These are phyloP conservation scores for Chelon auratus DNA, from an alignment of 2,797 vertebrate species.

Conservation along the genomic window DNA sequence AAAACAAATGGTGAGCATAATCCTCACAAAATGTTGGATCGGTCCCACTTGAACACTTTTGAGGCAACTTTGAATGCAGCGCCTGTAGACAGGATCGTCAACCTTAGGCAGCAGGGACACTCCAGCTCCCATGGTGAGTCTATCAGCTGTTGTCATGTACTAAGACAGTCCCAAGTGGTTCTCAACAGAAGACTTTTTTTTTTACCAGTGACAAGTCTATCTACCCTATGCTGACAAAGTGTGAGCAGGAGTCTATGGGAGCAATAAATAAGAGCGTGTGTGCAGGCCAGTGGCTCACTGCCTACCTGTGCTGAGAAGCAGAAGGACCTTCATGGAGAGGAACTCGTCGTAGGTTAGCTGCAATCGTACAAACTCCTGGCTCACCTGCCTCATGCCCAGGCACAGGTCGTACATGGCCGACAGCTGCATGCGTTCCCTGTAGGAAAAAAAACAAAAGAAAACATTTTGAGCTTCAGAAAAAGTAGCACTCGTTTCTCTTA, in stretches of 20 bases:
- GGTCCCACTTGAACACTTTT: not conserved
- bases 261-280: constrained; percentile 13
- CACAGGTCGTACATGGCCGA: constrained; percentile 99
- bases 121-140: constrained; percentile 7
- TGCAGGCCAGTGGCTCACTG: constrained; percentile 9
- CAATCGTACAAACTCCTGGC: constrained; percentile 95
- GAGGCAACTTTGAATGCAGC: not conserved
- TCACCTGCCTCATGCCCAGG: constrained; percentile 98
- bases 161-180: not conserved
- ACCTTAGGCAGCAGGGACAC: not conserved
- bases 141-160: not conserved
- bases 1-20: not conserved
- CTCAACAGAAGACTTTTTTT: constrained; percentile 12
- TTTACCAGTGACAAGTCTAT: not conserved
- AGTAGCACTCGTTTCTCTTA: not conserved
- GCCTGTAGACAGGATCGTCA: not conserved
- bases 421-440: constrained; percentile 97
- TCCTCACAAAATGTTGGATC: constrained; percentile 3
- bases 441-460: not conserved
- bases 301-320: constrained; percentile 97
- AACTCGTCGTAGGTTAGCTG: constrained; percentile 98
- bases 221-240: not conserved
- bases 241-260: not conserved
- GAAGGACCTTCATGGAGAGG: constrained; percentile 97
- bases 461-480: constrained; percentile 10